These are phyloP conservation scores for Tridacna gigas DNA, from an alignment of 2,888 invertebrate genomes.

Conservation along the genomic window DNA sequence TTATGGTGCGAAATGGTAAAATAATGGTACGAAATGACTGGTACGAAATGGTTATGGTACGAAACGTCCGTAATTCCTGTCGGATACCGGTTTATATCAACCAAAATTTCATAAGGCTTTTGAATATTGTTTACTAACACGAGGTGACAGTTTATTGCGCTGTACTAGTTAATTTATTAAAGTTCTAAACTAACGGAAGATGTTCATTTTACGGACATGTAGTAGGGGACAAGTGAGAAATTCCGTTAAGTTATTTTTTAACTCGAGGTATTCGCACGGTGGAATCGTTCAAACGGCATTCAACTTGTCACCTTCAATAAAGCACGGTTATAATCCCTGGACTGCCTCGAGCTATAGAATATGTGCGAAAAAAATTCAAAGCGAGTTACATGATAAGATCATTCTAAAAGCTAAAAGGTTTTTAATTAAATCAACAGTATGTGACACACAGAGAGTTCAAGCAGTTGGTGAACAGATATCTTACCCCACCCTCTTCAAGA, in stretches of 20 bases:
- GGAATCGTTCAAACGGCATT: not conserved
- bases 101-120: too few relatives aligned
- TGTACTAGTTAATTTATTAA: not conserved
- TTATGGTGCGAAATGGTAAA: too few relatives aligned
- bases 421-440: not conserved
- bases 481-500: not conserved
- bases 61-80: too few relatives aligned
- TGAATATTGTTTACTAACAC: not conserved
- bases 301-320: not conserved
- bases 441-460: not conserved
- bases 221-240: not conserved
- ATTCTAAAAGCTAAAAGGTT: not conserved
- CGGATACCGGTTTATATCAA: too few relatives aligned
- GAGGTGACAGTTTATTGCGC: not conserved
- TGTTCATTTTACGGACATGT: not conserved
- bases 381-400: not conserved
- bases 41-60: too few relatives aligned
- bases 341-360: not conserved
- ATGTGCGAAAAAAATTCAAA: not conserved
- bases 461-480: not conserved
- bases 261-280: not conserved
- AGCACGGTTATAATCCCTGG: not conserved
- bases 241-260: not conserved
- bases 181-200: not conserved
- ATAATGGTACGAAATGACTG: too few relatives aligned